Evolutionary conservation across 2,113 vertebrate species (phyloP).

Genomic region (Mormyrus lacerda): DNA sequence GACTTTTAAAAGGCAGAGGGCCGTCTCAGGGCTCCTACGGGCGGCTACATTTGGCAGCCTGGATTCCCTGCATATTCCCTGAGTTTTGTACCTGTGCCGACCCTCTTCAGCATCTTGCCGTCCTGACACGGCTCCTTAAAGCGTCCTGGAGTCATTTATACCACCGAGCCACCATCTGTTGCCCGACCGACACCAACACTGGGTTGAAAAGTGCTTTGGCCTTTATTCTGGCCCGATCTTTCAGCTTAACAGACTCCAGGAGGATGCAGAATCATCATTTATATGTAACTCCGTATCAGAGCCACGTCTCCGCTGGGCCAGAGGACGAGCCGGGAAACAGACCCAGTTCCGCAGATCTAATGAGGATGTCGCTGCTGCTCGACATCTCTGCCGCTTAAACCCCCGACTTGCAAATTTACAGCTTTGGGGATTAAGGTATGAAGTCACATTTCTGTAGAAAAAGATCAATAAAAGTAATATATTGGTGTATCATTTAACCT

Average conservation of each 20-base stretch:
- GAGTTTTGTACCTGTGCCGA: neutral
- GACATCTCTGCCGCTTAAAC: constrained; percentile 32
- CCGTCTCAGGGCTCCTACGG: neutral
- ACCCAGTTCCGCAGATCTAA: constrained; percentile 10
- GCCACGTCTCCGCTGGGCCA: neutral
- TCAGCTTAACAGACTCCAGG: neutral
- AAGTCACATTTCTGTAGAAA: constrained; percentile 57
- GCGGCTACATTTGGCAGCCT: neutral
- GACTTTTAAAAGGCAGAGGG: neutral
- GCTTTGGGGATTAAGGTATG: constrained; percentile 50
- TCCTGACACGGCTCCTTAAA: neutral
- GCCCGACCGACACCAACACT: neutral
- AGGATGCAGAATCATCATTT: neutral
- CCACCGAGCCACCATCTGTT: neutral
- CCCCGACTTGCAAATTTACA: constrained; percentile 46
- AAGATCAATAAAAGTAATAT: constrained; percentile 77
- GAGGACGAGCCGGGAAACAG: neutral
- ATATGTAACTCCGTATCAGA: neutral
- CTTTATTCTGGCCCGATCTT: neutral
- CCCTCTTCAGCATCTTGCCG: neutral
- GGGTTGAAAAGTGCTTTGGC: neutral
- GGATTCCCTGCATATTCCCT: neutral
- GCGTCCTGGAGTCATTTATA: neutral
- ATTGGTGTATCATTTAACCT: constrained; percentile 63
- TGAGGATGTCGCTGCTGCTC: constrained; percentile 5